Conservation (phyloP, 2,797 vertebrate genomes). For the Echeneis naucrates region DNA sequence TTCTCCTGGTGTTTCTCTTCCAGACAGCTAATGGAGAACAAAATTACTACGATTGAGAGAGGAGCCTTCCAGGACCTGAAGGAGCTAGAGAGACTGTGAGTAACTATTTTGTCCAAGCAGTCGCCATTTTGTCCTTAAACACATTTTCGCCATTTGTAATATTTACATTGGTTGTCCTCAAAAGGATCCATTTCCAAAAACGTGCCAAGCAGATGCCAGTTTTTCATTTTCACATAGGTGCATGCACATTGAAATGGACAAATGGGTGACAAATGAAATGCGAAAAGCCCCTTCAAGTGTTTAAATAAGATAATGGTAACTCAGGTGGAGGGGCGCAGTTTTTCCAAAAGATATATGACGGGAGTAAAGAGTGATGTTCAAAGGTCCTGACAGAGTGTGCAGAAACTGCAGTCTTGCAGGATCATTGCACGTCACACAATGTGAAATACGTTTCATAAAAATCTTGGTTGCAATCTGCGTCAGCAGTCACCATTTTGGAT, state of each 20-base stretch:
- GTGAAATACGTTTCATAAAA: neutral
- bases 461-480: neutral
- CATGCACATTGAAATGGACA: neutral
- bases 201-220: slow-evolving; percentile 4
- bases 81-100: slow-evolving; percentile 97
- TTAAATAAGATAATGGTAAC: neutral
- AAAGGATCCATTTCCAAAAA: neutral
- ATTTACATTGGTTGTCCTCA: neutral
- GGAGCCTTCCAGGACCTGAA: slow-evolving; percentile 98
- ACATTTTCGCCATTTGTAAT: neutral
- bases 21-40: slow-evolving; percentile 98
- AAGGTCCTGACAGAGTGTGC: neutral
- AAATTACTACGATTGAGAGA: slow-evolving; percentile 95
- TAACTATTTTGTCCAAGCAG: slow-evolving; percentile 54
- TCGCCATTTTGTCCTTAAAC: neutral
- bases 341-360: neutral
- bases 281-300: neutral
- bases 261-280: slow-evolving; percentile 6
- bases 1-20: slow-evolving; percentile 57
- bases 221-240: slow-evolving; percentile 8
- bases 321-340: neutral
- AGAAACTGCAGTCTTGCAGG: neutral
- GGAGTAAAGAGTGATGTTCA: neutral
- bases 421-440: neutral
- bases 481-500: neutral